Evolutionary conservation across 2,113 vertebrate species (phyloP), one percentile per base, ranked within the genome.

Genomic region (Platichthys stellatus): DNA sequence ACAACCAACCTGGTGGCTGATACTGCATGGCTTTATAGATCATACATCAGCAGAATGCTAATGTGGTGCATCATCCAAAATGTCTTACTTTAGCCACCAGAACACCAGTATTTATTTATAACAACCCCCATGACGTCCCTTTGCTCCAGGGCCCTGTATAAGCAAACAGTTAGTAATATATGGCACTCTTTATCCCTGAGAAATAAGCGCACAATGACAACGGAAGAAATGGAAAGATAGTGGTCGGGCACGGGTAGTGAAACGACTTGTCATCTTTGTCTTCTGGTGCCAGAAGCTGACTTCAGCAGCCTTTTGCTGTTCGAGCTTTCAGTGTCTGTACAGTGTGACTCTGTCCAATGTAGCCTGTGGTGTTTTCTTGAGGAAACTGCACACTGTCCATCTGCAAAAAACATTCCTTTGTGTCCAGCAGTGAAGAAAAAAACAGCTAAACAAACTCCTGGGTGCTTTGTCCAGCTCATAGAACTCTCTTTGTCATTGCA

Each of bases 221-320:
- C 59, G 69, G 58, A 17, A 71, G 63, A 63, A 64, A 40, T 45
- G 18, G 14, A 81, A 74, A 65, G 69, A 71, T 69, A 58, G 73
- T 68, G 60, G 63, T 53, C 26, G 40, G 47, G 59, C 23, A 21
- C 2, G 60, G 40, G 45, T 12, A 65, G 69, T 67, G 71, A 63
- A 63, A 80, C 10, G 24, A 65, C 62, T 59, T 85, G 82, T 84
- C 79, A 81, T 45, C 76, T 72, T 74, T 75, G 75, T 89, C 69
- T 89, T 70, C 40, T 56, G 8, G 23, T 49, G 76, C 79, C 72
- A 83, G 74, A 78, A 81, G 82, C 78, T 45, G 86, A 86, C 83
- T 83, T 71, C 72, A 72, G 86, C 79, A 74, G 76, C 84, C 69
- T 68, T 62, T 83, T 60, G 59, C 66, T 76, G 67, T 64, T 75